Percentiles rank a stretch among this genome's conserved stretches.
phyloP scores from a whole-genome alignment of 1,140 invertebrate species.

The Lordiphosa collinella region DNA sequence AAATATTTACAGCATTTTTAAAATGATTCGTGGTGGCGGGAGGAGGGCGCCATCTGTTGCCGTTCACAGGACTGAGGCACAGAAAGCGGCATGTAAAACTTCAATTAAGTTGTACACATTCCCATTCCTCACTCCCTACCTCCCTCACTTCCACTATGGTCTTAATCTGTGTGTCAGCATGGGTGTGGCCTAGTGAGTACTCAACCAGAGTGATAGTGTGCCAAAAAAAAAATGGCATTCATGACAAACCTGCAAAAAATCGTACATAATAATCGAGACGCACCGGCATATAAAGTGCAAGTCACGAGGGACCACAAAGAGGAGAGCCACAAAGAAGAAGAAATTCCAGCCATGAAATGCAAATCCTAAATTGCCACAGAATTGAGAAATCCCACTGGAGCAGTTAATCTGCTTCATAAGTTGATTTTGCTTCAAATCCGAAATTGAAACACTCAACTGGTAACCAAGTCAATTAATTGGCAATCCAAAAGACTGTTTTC shows the following conservation, averaged over 20 bases:
- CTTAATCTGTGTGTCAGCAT: slow-evolving; percentile 1
- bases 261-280: slow-evolving; percentile 48
- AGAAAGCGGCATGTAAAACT: slow-evolving; percentile 62
- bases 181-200: background rate
- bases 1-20: slow-evolving; percentile 73
- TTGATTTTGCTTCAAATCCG: slow-evolving; percentile 1
- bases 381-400: slow-evolving; percentile 29
- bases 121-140: background rate
- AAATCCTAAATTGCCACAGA: slow-evolving; percentile 16
- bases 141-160: background rate
- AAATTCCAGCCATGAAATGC: slow-evolving; percentile 11
- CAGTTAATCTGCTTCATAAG: slow-evolving; percentile 28
- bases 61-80: slow-evolving; percentile 27
- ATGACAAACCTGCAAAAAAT: slow-evolving; percentile 24
- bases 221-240: slow-evolving; percentile 16
- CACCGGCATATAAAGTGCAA: slow-evolving; percentile 53
- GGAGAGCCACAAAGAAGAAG: background rate
- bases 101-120: slow-evolving; percentile 69
- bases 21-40: slow-evolving; percentile 49
- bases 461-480: slow-evolving; percentile 42
- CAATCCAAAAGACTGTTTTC: slow-evolving; percentile 21
- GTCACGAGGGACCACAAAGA: slow-evolving; percentile 37
- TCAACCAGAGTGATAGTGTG: slow-evolving; percentile 14
- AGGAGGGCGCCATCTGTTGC: slow-evolving; percentile 24
- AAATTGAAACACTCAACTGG: slow-evolving; percentile 29